Evolutionary conservation across 2,797 vertebrate species (phyloP).

Genomic region (Sebastes diploproa): DNA sequence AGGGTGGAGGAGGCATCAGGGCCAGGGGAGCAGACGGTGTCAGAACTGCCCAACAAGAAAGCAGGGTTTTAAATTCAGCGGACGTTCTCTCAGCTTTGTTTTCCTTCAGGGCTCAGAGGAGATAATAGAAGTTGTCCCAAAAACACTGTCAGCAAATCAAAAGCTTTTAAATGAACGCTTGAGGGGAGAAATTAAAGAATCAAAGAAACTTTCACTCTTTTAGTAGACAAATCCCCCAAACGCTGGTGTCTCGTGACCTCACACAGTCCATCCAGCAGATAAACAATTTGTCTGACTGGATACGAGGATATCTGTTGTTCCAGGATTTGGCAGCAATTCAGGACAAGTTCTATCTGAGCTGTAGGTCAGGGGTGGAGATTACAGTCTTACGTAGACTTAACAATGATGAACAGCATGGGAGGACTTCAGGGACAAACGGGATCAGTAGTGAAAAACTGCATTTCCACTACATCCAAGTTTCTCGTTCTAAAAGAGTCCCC

Average conservation of each 20-base stretch:
- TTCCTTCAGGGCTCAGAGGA: neutral
- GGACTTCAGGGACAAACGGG: conserved; percentile 38
- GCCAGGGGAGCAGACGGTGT: conserved; percentile 88
- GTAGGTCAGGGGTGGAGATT: conserved; percentile 35
- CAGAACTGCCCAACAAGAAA: conserved; percentile 68
- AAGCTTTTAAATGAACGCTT: neutral
- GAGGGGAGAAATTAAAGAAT: neutral
- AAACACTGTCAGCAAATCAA: neutral
- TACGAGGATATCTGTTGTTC: neutral
- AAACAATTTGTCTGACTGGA: neutral
- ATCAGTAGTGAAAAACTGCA: conserved; percentile 23
- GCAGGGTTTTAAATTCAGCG: conserved; percentile 2
- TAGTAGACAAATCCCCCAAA: neutral
- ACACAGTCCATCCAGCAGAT: neutral
- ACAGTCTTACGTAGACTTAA: conserved; percentile 21
- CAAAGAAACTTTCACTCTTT: neutral
- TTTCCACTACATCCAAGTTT: conserved; percentile 21
- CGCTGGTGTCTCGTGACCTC: neutral
- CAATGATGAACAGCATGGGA: conserved; percentile 44
- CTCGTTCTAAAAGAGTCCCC: conserved; percentile 9
- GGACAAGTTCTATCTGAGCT: conserved; percentile 57
- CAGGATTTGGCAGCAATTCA: conserved; percentile 10
- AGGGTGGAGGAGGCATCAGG: conserved; percentile 87
- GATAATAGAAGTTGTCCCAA: conserved; percentile 53
- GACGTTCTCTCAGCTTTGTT: neutral